Percentiles rank a stretch among this genome's conserved stretches.
Conservation (phyloP, 1,140 invertebrate genomes). For the Prorops nasuta region DNA sequence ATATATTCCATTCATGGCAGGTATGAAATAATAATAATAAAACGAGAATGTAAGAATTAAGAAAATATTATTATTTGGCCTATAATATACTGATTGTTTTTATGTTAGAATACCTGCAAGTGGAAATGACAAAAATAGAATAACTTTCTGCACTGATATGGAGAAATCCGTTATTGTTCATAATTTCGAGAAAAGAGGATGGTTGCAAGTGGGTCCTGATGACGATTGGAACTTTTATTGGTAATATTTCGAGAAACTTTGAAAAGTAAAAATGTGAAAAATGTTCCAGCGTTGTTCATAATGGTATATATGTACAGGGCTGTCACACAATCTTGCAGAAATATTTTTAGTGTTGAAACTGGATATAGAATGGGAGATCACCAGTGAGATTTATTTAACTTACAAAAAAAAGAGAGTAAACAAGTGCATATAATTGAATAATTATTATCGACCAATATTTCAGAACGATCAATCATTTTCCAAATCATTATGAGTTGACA, state of each 20-base stretch:
- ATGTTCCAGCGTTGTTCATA: too few relatives aligned
- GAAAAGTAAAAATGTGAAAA: too few relatives aligned
- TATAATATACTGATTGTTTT: too few relatives aligned
- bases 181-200: conserved; percentile 92
- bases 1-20: conserved; percentile 51
- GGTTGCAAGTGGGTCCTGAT: conserved; percentile 85
- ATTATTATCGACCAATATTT: conserved; percentile 9
- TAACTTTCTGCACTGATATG: conserved; percentile 87
- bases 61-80: too few relatives aligned
- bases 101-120: conserved; percentile 35
- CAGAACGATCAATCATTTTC: conserved; percentile 86
- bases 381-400: conserved; percentile 63
- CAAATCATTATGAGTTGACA: conserved; percentile 93
- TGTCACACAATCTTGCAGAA: conserved; percentile 83
- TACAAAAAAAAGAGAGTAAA: conserved; percentile 27
- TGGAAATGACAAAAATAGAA: conserved; percentile 56
- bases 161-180: conserved; percentile 93
- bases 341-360: conserved; percentile 88
- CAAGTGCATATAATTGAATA: conserved; percentile 6
- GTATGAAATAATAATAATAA: conserved; percentile 34
- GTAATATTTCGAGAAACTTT: conserved; percentile 51
- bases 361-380: conserved; percentile 90
- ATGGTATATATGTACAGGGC: conserved; percentile 61
- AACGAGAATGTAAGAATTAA: too few relatives aligned
- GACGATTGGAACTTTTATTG: conserved; percentile 98